Conservation (phyloP, 2,888 invertebrate genomes). For the Chalcis sispes region DNA sequence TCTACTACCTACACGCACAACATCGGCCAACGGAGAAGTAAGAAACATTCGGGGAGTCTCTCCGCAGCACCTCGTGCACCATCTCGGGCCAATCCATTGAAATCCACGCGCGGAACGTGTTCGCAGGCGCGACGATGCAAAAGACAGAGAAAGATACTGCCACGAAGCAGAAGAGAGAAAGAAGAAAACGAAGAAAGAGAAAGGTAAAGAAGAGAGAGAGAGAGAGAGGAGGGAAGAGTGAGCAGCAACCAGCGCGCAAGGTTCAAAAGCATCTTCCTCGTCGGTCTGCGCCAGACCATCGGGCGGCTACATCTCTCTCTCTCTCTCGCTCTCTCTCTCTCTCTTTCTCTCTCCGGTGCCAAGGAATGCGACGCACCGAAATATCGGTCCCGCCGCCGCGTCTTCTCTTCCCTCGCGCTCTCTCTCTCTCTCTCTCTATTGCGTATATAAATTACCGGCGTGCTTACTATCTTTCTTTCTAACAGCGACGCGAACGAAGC, state of each 20-base stretch:
- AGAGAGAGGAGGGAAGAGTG: conserved; percentile 26
- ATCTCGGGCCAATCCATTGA: conserved; percentile 51
- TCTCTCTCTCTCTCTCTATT: conserved; percentile 5
- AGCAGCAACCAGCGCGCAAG: conserved; percentile 21
- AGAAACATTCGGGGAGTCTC: no score
- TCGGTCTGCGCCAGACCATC: conserved; percentile 56
- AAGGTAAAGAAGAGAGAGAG: neutral
- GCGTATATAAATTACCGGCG: conserved; percentile 44
- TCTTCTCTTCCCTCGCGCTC: no score
- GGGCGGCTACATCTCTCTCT: conserved; percentile 43
- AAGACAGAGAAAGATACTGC: neutral
- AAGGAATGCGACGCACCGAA: conserved; percentile 55
- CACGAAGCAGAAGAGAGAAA: neutral
- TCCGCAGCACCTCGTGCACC: no score
- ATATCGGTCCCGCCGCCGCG: conserved; percentile 46
- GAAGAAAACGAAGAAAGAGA: conserved; percentile 15
- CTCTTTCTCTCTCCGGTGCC: conserved; percentile 39
- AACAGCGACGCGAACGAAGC: no score
- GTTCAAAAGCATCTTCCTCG: conserved; percentile 44
- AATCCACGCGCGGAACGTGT: conserved; percentile 57
- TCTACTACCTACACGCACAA: no score
- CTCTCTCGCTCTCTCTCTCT: conserved; percentile 38
- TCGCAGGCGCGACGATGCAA: conserved; percentile 46
- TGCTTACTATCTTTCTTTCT: no score
- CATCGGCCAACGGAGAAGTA: no score